Evolutionary conservation across 2,888 invertebrate genomes (phyloP).

Genomic region (Melieria omissa): DNA sequence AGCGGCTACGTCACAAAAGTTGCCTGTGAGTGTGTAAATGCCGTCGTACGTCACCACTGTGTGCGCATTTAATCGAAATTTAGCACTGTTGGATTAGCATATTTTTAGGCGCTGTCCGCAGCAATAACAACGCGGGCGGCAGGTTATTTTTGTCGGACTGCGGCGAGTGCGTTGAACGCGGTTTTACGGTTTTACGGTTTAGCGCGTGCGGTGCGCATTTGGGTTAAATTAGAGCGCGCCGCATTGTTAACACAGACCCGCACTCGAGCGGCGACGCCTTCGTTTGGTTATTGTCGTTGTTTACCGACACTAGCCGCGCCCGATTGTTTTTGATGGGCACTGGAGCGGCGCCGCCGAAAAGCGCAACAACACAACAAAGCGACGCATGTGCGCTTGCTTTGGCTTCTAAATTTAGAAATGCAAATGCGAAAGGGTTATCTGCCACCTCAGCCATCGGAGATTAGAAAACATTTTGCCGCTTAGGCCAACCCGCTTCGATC

Average conservation of each 20-base stretch:
- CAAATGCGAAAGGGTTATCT: constrained; percentile 21
- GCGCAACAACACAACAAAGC: not conserved
- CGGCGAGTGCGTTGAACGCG: not conserved
- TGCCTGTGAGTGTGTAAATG: not conserved
- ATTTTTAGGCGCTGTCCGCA: not conserved
- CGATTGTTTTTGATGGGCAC: too few relatives aligned
- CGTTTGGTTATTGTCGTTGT: too few relatives aligned
- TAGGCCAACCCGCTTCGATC: too few relatives aligned
- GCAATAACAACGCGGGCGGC: not conserved
- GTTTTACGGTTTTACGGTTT: not conserved
- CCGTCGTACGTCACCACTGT: not conserved
- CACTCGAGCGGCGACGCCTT: too few relatives aligned
- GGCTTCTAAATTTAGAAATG: constrained; percentile 18
- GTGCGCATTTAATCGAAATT: not conserved
- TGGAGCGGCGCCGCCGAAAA: not conserved
- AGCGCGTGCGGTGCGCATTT: not conserved
- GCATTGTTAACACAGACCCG: too few relatives aligned
- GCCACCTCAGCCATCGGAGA: not conserved
- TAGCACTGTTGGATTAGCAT: not conserved
- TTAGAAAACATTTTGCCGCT: too few relatives aligned
- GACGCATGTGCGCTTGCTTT: not conserved
- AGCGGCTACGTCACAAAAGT: not conserved
- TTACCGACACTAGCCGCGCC: too few relatives aligned
- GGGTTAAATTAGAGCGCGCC: not conserved
- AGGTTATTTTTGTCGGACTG: not conserved